Conservation (phyloP, 2,888 invertebrate species). For the Halictus quadricinctus region DNA sequence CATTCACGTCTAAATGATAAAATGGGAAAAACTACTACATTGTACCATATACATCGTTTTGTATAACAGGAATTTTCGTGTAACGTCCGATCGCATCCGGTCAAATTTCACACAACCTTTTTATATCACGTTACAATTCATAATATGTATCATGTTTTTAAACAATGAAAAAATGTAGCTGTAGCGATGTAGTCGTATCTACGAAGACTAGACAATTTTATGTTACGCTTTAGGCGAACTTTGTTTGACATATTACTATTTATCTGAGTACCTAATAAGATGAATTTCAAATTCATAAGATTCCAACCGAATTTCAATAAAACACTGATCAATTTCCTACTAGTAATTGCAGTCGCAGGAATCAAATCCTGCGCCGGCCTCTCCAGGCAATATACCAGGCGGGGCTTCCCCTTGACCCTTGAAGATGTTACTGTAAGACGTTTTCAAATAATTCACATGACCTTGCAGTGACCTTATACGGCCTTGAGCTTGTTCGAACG, state of each 20-base stretch:
- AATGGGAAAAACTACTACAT: constrained; percentile 3
- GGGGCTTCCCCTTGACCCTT: constrained; percentile 71
- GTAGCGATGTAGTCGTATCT: neutral
- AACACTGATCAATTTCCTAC: constrained; percentile 46
- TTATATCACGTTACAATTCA: constrained; percentile 19
- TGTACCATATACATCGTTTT: constrained; percentile 39
- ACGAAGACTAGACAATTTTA: constrained; percentile 37
- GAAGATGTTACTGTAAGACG: constrained; percentile 79
- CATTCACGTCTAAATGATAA: constrained; percentile 34
- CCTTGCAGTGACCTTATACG: constrained; percentile 86
- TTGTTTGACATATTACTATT: constrained; percentile 22
- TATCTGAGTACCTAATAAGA: constrained; percentile 8
- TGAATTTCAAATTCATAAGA: constrained; percentile 32
- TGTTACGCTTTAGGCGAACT: constrained; percentile 6
- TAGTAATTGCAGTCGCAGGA: constrained; percentile 78
- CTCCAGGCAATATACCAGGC: constrained; percentile 60
- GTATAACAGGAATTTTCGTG: constrained; percentile 15
- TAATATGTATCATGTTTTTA: constrained; percentile 35
- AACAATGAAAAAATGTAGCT: constrained; percentile 6
- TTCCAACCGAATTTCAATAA: constrained; percentile 47
- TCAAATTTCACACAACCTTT: constrained; percentile 18
- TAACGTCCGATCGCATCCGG: neutral
- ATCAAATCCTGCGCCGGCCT: constrained; percentile 74
- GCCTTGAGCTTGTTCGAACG: constrained; percentile 87
- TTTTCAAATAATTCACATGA: constrained; percentile 86